A percentile compares a stretch with the other conserved stretches of the same genome.
phyloP scores from a whole-genome alignment of 1,140 invertebrate species.

The Scaptomyza graminum region DNA sequence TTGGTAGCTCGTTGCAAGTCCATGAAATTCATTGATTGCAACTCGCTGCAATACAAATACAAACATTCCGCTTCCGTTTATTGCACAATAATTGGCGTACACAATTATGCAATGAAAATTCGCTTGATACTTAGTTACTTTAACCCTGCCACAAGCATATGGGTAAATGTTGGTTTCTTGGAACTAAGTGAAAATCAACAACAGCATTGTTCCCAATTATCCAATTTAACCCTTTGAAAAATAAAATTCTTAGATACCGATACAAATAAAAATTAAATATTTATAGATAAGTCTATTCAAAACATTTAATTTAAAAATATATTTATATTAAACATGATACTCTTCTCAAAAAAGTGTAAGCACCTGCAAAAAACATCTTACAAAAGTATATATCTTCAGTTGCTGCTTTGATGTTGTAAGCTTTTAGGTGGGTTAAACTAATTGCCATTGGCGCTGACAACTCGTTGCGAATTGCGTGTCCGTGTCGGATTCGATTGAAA shows the following conservation, averaged over 20 bases:
- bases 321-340: no score
- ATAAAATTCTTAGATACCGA: no score
- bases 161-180: not conserved
- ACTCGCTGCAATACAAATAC: conserved; percentile 43
- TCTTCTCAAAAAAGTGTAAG: no score
- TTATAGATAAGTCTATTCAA: no score
- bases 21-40: conserved; percentile 54
- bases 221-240: no score
- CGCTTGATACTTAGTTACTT: conserved; percentile 5
- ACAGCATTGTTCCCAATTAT: no score
- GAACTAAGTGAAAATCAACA: no score
- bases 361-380: no score
- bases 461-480: conserved; percentile 32
- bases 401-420: not conserved
- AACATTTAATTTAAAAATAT: no score
- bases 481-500: conserved; percentile 41
- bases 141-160: conserved; percentile 2
- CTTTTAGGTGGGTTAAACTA: conserved; percentile 19
- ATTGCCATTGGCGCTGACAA: conserved; percentile 23
- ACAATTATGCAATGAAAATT: conserved; percentile 43
- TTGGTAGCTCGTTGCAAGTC: conserved; percentile 24
- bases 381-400: not conserved
- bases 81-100: conserved; percentile 52
- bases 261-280: no score
- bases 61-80: conserved; percentile 51